These are phyloP conservation scores for Baccha elongata DNA, from an alignment of 2,888 invertebrate species.

Conservation along the genomic window DNA sequence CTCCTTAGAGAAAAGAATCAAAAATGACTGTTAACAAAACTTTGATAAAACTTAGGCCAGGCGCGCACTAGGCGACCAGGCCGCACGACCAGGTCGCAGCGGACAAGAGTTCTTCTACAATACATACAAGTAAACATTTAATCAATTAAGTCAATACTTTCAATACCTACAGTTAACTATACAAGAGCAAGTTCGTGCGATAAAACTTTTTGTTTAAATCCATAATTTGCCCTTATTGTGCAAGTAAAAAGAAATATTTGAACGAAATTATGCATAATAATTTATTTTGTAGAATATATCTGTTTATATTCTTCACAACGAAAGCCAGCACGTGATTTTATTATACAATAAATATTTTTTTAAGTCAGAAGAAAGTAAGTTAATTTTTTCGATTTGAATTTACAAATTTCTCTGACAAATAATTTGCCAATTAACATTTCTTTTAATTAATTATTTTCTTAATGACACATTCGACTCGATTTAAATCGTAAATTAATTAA, in stretches of 20 bases:
- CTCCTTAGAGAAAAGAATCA: too few species aligned
- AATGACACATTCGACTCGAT: background rate
- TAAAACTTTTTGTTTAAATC: too few species aligned
- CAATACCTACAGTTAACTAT: too few species aligned
- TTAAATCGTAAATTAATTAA: background rate
- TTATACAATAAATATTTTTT: background rate
- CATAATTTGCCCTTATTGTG: too few species aligned
- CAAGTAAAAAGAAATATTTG: background rate
- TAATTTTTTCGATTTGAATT: background rate
- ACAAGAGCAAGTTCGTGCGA: too few species aligned
- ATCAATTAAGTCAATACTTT: too few species aligned
- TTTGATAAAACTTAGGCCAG: too few species aligned
- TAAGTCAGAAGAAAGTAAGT: background rate
- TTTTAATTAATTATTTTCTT: background rate
- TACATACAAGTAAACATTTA: too few species aligned
- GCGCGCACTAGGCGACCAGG: too few species aligned
- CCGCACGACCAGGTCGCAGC: too few species aligned
- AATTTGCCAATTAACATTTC: background rate
- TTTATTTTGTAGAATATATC: background rate
- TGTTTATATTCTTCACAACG: background rate
- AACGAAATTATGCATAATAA: background rate
- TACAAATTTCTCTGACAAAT: background rate
- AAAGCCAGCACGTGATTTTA: constrained; percentile 5
- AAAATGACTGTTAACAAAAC: too few species aligned
- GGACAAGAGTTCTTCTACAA: too few species aligned